Conservation (phyloP, 2,113 vertebrate species). For the Leuciscus idus region DNA sequence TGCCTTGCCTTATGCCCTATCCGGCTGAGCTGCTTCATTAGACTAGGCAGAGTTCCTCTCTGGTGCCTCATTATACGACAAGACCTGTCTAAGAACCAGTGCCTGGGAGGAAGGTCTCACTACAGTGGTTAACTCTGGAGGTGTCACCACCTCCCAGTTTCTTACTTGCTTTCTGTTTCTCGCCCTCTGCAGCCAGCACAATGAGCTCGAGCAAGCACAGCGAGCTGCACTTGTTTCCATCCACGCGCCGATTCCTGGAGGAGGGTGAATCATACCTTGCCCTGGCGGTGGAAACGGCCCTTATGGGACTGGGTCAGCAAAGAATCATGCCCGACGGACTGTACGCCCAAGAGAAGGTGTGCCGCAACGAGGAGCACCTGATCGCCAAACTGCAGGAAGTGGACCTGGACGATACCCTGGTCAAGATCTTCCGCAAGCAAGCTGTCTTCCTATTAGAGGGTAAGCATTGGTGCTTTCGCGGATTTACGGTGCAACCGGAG, state of each 20-base stretch:
- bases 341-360: conserved; percentile 95
- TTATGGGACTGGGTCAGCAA: conserved; percentile 95
- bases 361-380: conserved; percentile 93
- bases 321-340: conserved; percentile 95
- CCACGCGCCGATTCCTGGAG: conserved; percentile 86
- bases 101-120: conserved; percentile 37
- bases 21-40: conserved; percentile 49
- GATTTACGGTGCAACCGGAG: not conserved
- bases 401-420: conserved; percentile 85
- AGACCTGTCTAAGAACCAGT: conserved; percentile 18
- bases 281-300: conserved; percentile 89
- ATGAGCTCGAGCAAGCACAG: conserved; percentile 81
- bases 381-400: conserved; percentile 92
- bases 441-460: conserved; percentile 93
- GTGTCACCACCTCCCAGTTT: not conserved
- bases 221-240: conserved; percentile 86
- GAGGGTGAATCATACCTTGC: conserved; percentile 89
- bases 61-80: conserved; percentile 47
- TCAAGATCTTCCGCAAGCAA: conserved; percentile 95
- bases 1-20: conserved; percentile 33
- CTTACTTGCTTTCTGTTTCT: not conserved
- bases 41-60: conserved; percentile 44
- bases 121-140: not conserved
- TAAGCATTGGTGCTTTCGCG: conserved; percentile 62
- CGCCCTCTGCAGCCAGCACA: conserved; percentile 71